Conservation (phyloP, 2,888 invertebrate genomes). For the Pteria penguin region DNA sequence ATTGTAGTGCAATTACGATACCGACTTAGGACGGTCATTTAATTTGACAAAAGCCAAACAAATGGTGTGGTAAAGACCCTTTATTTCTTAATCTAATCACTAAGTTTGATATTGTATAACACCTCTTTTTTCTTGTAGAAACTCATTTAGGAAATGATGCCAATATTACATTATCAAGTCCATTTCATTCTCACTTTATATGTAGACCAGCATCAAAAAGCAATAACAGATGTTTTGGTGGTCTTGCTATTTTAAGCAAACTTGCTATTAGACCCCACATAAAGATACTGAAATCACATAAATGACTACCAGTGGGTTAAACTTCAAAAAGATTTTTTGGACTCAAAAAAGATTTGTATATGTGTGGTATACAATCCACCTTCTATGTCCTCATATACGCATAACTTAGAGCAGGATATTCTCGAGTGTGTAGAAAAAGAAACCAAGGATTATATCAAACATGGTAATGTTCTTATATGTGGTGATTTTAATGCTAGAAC, state of each 20-base stretch:
- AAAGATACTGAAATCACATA: constrained; percentile 1
- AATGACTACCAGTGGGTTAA: constrained; percentile 34
- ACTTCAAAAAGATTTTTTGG: constrained; percentile 19
- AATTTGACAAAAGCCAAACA: too few species aligned
- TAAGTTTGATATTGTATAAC: too few species aligned
- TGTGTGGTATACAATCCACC: constrained; percentile 30
- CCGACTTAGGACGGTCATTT: too few species aligned
- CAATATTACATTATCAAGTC: neutral
- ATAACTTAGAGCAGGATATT: constrained; percentile 21
- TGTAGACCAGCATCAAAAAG: constrained; percentile 10
- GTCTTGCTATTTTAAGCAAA: constrained; percentile 22
- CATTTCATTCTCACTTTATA: constrained; percentile 5
- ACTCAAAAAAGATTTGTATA: constrained; percentile 19
- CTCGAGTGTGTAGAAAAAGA: constrained; percentile 30
- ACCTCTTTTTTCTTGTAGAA: constrained; percentile 19
- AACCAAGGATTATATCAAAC: neutral
- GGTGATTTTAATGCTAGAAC: constrained; percentile 17
- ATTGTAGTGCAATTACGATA: too few species aligned
- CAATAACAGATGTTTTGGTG: constrained; percentile 26
- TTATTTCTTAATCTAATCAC: too few species aligned
- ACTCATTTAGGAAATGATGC: constrained; percentile 10
- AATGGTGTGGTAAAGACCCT: too few species aligned
- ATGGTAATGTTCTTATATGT: constrained; percentile 8
- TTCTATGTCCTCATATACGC: constrained; percentile 2
- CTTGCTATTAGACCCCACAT: constrained; percentile 18